Evolutionary conservation across 2,888 invertebrate genomes (phyloP).

Genomic region (Ophonus ardosiacus): DNA sequence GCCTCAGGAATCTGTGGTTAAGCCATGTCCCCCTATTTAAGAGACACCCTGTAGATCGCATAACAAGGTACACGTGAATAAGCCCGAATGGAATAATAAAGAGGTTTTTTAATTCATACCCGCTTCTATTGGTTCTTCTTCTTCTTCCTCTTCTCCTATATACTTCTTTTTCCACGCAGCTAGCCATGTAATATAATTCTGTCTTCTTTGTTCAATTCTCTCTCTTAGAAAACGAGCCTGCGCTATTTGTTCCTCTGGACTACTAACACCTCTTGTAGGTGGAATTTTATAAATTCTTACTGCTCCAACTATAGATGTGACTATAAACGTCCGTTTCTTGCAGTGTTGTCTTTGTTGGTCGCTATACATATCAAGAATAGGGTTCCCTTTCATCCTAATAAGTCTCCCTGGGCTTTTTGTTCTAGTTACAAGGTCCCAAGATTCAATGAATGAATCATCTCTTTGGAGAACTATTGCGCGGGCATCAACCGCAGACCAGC

Average conservation of each 20-base stretch:
- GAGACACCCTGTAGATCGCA: too few species aligned
- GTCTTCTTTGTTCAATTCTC: background rate
- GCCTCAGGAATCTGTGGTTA: too few species aligned
- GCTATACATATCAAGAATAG: conserved; percentile 12
- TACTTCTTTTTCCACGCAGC: background rate
- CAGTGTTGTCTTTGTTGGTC: background rate
- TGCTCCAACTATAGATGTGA: conserved; percentile 2
- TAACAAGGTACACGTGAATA: too few species aligned
- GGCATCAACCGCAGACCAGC: conserved; percentile 87
- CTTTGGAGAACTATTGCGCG: background rate
- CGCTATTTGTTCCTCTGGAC: background rate
- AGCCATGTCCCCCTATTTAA: too few species aligned
- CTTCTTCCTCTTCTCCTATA: background rate
- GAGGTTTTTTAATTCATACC: too few species aligned
- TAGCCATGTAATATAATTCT: background rate
- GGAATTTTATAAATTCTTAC: conserved; percentile 34
- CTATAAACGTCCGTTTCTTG: conserved; percentile 9
- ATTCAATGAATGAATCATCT: conserved; percentile 82
- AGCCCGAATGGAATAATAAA: too few species aligned
- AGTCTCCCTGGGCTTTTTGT: conserved; percentile 71
- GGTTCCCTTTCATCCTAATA: conserved; percentile 3
- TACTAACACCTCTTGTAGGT: background rate
- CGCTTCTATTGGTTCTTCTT: too few species aligned
- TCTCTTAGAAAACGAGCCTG: background rate
- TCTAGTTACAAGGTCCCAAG: conserved; percentile 87